A percentile compares a stretch with the other conserved stretches of the same genome.
Evolutionary conservation across 1,140 invertebrate species (phyloP).

Genomic region (Panagrolaimus sp.): DNA sequence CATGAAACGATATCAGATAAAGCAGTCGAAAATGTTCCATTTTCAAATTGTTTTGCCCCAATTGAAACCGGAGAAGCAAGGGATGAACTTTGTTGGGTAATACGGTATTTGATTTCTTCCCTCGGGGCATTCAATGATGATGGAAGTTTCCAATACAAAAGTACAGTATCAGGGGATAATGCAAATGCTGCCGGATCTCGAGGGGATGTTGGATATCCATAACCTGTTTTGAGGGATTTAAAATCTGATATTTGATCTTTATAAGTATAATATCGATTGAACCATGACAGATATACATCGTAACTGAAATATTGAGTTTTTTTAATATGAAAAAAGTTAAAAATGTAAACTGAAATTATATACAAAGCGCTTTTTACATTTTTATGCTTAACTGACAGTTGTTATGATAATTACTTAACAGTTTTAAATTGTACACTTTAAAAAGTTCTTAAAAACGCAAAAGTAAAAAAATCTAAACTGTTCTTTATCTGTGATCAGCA

Average conservation of each 20-base stretch:
- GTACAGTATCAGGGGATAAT: slow-evolving; percentile 54
- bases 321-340: not conserved
- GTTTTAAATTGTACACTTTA: no score
- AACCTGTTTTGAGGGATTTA: slow-evolving; percentile 50
- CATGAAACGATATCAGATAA: slow-evolving; percentile 51
- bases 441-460: no score
- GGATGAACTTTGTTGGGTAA: slow-evolving; percentile 39
- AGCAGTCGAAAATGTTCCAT: slow-evolving; percentile 39
- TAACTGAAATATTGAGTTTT: slow-evolving; percentile 36
- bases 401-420: no score
- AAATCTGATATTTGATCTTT: slow-evolving; percentile 37
- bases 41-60: slow-evolving; percentile 32
- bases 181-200: slow-evolving; percentile 43
- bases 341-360: no score
- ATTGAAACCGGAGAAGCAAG: slow-evolving; percentile 34
- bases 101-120: slow-evolving; percentile 52
- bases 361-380: no score
- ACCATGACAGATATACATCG: slow-evolving; percentile 53
- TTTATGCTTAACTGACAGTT: no score
- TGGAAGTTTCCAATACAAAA: slow-evolving; percentile 53
- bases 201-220: slow-evolving; percentile 54
- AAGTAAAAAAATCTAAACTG: no score
- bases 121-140: slow-evolving; percentile 51
- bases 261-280: slow-evolving; percentile 51
- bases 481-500: no score